Base-by-base conservation (phyloP, 2,797 vertebrate genomes). In the Nothura maculosa region DNA sequence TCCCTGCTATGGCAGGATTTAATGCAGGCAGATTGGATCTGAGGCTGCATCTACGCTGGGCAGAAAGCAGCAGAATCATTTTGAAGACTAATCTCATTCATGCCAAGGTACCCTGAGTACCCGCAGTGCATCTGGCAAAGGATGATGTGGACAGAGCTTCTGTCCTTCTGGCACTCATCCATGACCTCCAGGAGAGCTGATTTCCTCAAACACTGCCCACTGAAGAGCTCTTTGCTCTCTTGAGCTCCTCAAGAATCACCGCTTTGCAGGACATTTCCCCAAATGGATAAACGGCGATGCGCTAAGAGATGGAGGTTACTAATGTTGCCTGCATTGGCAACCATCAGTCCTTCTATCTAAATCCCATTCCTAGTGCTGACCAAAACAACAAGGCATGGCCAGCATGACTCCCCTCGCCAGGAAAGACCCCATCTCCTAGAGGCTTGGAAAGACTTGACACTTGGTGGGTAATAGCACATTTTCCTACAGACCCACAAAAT, bases 401-500 rank as follows among this genome's bases (percentile, higher is more conserved):
- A 3, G 1, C 55, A 62, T 18, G 34, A 17, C 32, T 70, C 40
- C 13, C 8, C 34, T n/a, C 18, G 17, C n/a, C 79, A 66, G 36
- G 8, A 57, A 79, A 60, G 45, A 34, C 64, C 38, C 90, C 0
- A 0, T 55, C 1, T 1, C 30, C 25, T 54, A 18, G 36, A 85
- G 24, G 28, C 45, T n/a, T 18, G 42, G 64, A 72, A 73, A 83
- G 50, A 24, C 55, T 87, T 61, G 66, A 73, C 66, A 20, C 38
- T 47, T 77, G 36, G 34, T 62, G 79, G 50, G 58, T 12, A 77
- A 38, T 50, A 80, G 63, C 72, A 69, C 36, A 43, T 38, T 19
- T 69, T 91, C 64, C 66, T 85, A 32, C 85, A 89, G 2, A 34
- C 3, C 28, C 78, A 74, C 40, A 76, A 36, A 90, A 70, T 45